Conservation (phyloP, 2,113 vertebrate species). For the Turnix velox region DNA sequence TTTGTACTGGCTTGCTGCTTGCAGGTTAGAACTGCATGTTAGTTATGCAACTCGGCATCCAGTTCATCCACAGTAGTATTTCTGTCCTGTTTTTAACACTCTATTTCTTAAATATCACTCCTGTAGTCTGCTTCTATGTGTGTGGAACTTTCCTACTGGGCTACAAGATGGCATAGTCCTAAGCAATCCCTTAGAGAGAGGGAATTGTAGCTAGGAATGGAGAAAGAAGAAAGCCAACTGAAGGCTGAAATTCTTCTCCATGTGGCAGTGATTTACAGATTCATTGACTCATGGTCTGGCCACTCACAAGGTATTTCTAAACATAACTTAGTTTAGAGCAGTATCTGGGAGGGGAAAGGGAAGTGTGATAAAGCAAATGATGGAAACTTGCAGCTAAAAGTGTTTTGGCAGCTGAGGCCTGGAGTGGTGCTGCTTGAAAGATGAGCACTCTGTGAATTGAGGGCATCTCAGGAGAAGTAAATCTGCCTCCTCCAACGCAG, state of each 20-base stretch:
- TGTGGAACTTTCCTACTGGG: not conserved
- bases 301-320: constrained; percentile 48
- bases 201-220: not conserved
- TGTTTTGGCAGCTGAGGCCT: constrained; percentile 61
- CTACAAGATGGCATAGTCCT: no score
- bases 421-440: constrained; percentile 57
- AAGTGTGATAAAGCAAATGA: constrained; percentile 62
- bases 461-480: constrained; percentile 69
- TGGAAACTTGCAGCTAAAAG: constrained; percentile 59
- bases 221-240: not conserved
- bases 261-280: constrained; percentile 35
- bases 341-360: constrained; percentile 41
- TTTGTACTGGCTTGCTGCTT: not conserved
- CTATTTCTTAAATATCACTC: not conserved
- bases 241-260: constrained; percentile 14
- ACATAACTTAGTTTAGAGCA: constrained; percentile 24
- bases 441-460: constrained; percentile 69
- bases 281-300: constrained; percentile 39
- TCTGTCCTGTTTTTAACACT: not conserved
- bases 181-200: not conserved
- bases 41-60: not conserved
- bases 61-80: not conserved
- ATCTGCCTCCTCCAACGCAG: constrained; percentile 64
- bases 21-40: not conserved
- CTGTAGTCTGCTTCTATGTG: rapidly evolving